Evolutionary conservation across 1,140 invertebrate genomes (phyloP), one percentile per base, ranked within the genome.

Genomic region (Ceratosolen fusciceps): DNA sequence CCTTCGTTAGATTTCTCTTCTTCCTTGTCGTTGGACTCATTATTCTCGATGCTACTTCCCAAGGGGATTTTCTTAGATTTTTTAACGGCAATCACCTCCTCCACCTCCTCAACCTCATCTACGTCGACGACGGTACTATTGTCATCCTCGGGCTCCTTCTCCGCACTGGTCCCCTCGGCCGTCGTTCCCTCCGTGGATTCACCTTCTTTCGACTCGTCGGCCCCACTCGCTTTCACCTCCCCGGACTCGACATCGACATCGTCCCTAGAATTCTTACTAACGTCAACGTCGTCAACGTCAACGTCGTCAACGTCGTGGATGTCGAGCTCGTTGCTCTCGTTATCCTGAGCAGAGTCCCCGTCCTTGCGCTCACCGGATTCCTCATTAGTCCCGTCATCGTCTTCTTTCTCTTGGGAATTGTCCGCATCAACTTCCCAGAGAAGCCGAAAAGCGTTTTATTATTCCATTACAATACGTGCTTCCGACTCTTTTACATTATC

Each of bases 301-400:
- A 49, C 77, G 70, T 79, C 52, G 78, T 74, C 49, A 52, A 72
- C 76, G 49, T 75, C 70, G 34, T 49, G 37, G 7, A 85, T 85
- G 24, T 72, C 65, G 29, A 34, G 21, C 54, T 29, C 74, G 52
- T 65, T 65, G 21, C 29, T 62, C 1, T 65, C 73, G 29, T 65
- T 52, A 39, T 74, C 56, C 31, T 76, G 60, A n/a, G 16, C 47
- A 24, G 31, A 60, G 58, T 72, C 71, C 83, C 89, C 88, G 87
- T 91, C 88, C 86, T 88, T 85, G 39, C 83, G 79, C 43, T 88
- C 87, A 29, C 84, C 83, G 24, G 83, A 80, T 70, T 85, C 82
- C 78, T 67, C 80, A 81, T 72, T 58, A 8, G 21, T 49, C 52
- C 2, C 82, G 82, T 60, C 43, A 21, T 54, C 29, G 2, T 10